Base-by-base conservation (phyloP, 2,888 invertebrate species). In the Drosophila mulleri region DNA sequence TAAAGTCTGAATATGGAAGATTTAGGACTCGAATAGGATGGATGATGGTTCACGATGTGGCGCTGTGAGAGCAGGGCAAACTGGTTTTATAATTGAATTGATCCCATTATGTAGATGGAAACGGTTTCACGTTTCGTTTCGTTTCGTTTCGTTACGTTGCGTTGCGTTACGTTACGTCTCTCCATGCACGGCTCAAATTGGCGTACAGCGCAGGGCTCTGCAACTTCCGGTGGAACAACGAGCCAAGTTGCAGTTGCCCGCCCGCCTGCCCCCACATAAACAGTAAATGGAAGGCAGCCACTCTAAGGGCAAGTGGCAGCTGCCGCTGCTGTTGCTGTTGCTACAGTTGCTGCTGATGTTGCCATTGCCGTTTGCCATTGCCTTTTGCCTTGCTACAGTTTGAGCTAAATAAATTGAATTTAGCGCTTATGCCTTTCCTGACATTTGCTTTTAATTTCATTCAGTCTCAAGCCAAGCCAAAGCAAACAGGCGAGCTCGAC, bases 51-150 rank as follows among this genome's bases (percentile, higher is more conserved):
- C 52, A 35, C 59, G 77, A 65, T 54, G 57, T 64, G 66, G 54
- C n/a, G 54, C 20, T 26, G 54, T 6, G 54, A 16, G 52, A 45
- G 69, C 58, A 61, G 75, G 67, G 74, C 68, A 79, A 84, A 81
- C 83, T 80, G 67, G 82, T 75, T 85, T 86, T 86, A 86, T 88
- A 86, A 86, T 86, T 86, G 88, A 86, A 88, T 86, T 86, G 88
- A 88, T 82, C 78, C 83, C 80, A 88, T 87, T 87, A 86, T 82
- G 80, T 82, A 83, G 80, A 88, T 88, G 83, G 78, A 86, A 82
- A 80, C 80, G 80, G 74, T 85, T 86, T 82, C 75, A 77, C 84
- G 74, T 87, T 80, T 76, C 81, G 77, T 75, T 79, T 77, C 60
- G 52, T 45, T 58, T 56, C 67, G 54, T 45, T 48, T 32, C 42